These are phyloP conservation scores for Brachypodius melanocephalos DNA, from an alignment of 2,113 vertebrate genomes.

Conservation along the genomic window DNA sequence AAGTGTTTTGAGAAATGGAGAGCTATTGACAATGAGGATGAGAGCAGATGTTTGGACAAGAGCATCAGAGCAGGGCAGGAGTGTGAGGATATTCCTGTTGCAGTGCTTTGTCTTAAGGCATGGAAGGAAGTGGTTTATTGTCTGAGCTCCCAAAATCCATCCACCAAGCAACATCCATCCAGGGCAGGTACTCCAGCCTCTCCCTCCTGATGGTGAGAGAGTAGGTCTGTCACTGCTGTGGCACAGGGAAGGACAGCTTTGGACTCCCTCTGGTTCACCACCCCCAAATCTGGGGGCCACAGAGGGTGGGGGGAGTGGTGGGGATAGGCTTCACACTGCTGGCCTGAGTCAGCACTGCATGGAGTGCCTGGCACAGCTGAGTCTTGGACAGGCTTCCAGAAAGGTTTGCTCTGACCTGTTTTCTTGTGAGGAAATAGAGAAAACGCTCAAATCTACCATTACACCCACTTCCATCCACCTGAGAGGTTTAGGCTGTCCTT, in stretches of 20 bases:
- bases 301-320: background rate
- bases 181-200: background rate
- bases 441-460: background rate
- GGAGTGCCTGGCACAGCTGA: background rate
- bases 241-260: background rate
- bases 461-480: background rate
- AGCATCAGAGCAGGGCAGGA: background rate
- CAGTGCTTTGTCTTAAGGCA: background rate
- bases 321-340: background rate
- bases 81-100: background rate
- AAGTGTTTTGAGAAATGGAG: background rate
- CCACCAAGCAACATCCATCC: background rate
- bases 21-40: background rate
- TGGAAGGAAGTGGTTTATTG: background rate
- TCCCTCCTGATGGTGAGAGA: background rate
- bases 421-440: background rate
- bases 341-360: background rate
- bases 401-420: background rate
- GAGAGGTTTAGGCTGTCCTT: background rate
- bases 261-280: background rate
- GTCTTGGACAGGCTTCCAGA: background rate
- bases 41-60: background rate
- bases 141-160: background rate
- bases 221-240: background rate
- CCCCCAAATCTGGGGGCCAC: fast-evolving